A percentile compares a stretch with the other conserved stretches of the same genome.
Evolutionary conservation across 2,888 invertebrate species (phyloP).

Genomic region (Agrochola litura): DNA sequence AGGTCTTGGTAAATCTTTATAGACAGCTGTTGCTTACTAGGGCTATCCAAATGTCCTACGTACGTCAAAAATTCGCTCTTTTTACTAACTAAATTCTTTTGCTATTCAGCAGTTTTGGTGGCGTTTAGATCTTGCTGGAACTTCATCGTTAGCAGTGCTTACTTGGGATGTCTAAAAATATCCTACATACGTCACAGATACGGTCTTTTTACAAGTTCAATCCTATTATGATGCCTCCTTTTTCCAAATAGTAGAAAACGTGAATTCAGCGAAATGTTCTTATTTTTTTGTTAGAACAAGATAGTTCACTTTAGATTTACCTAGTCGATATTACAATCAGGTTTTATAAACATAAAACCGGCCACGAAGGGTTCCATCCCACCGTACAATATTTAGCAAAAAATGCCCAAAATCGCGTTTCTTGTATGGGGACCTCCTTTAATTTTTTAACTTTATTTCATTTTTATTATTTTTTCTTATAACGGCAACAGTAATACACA

Average conservation of each 20-base stretch:
- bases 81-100: not conserved
- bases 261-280: not conserved
- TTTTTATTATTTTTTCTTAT: too few species aligned
- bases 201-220: not conserved
- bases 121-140: conserved; percentile 1
- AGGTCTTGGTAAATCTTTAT: not conserved
- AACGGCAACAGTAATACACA: too few species aligned
- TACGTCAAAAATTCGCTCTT: not conserved
- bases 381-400: too few species aligned
- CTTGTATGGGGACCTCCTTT: too few species aligned
- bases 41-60: not conserved
- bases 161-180: conserved; percentile 3
- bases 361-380: too few species aligned
- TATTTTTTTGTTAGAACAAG: not conserved
- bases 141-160: not conserved
- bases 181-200: not conserved
- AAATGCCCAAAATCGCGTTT: too few species aligned
- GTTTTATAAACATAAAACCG: too few species aligned
- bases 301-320: not conserved
- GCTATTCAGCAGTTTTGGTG: not conserved
- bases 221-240: not conserved
- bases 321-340: not conserved
- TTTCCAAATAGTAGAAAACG: not conserved
- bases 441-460: too few species aligned
- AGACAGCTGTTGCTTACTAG: not conserved